A percentile compares a stretch with the other conserved stretches of the same genome.
Evolutionary conservation across 2,888 invertebrate genomes (phyloP).

Genomic region (Xestoiulus laeticollis): DNA sequence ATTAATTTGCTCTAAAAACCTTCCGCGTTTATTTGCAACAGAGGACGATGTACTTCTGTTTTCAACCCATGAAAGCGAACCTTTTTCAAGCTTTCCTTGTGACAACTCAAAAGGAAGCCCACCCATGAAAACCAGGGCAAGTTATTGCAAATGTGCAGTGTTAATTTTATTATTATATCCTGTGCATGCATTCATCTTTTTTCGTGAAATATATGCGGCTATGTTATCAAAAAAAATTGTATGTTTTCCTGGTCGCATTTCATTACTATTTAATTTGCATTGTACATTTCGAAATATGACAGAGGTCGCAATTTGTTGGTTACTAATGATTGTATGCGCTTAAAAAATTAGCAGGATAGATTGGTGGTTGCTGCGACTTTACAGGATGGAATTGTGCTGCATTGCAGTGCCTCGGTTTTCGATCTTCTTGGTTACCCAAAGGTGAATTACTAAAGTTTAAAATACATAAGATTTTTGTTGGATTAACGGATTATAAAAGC

Average conservation of each 20-base stretch:
- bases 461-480: neutral
- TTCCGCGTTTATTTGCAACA: neutral
- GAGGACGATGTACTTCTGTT: conserved; percentile 41
- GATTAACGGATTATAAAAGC: too few relatives aligned
- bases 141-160: conserved; percentile 39
- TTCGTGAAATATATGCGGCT: neutral
- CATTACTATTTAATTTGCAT: neutral
- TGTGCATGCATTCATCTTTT: neutral
- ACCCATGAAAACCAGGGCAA: conserved; percentile 28
- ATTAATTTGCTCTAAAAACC: neutral
- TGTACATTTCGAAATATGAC: neutral
- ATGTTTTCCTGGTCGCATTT: neutral
- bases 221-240: too few relatives aligned
- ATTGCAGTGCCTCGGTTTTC: conserved; percentile 76
- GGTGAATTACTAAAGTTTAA: conserved; percentile 24
- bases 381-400: conserved; percentile 82
- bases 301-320: neutral
- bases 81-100: conserved; percentile 15
- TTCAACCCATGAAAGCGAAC: conserved; percentile 42
- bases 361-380: conserved; percentile 84
- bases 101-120: conserved; percentile 43
- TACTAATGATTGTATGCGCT: neutral
- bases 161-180: neutral
- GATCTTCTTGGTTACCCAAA: conserved; percentile 79
- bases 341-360: conserved; percentile 70